Percentiles rank a stretch among this genome's conserved stretches.
phyloP scores from a whole-genome alignment of 1,140 invertebrate species.

The Hypothenemus hampei region DNA sequence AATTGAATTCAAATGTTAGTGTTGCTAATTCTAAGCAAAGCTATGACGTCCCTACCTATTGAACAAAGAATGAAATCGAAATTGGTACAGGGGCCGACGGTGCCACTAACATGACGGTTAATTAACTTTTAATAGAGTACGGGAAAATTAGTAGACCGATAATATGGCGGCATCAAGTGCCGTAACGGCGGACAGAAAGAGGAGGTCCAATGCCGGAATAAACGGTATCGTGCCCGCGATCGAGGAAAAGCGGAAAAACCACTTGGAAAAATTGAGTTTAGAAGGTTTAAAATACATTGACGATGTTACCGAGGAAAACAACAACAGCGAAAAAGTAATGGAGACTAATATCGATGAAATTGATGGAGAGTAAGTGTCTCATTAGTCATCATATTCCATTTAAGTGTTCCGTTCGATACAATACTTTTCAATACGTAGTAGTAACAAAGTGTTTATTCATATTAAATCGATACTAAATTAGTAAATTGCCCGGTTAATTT shows the following conservation, averaged over 20 bases:
- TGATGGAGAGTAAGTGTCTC: constrained; percentile 29
- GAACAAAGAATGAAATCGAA: too few relatives aligned
- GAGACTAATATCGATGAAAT: constrained; percentile 23
- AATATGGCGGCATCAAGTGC: neutral
- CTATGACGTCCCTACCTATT: too few relatives aligned
- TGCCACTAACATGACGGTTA: neutral
- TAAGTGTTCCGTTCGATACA: too few relatives aligned
- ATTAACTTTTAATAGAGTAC: constrained; percentile 1
- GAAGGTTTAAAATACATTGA: constrained; percentile 26
- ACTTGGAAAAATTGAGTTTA: constrained; percentile 16
- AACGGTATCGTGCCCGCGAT: constrained; percentile 10
- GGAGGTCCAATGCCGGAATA: neutral
- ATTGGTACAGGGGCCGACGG: too few relatives aligned
- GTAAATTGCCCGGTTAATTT: too few relatives aligned
- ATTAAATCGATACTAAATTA: too few relatives aligned
- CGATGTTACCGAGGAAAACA: constrained; percentile 23
- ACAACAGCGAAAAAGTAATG: constrained; percentile 18
- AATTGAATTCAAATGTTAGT: too few relatives aligned
- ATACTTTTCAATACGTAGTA: too few relatives aligned
- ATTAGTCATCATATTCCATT: too few relatives aligned
- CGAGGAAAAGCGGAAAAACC: neutral
- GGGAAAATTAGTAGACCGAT: neutral
- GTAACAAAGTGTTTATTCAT: too few relatives aligned
- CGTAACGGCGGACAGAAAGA: neutral
- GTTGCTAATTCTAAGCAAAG: too few relatives aligned